Evolutionary conservation across 1,140 invertebrate species (phyloP), one percentile per base, ranked within the genome.

Genomic region (Drosophila lowei): DNA sequence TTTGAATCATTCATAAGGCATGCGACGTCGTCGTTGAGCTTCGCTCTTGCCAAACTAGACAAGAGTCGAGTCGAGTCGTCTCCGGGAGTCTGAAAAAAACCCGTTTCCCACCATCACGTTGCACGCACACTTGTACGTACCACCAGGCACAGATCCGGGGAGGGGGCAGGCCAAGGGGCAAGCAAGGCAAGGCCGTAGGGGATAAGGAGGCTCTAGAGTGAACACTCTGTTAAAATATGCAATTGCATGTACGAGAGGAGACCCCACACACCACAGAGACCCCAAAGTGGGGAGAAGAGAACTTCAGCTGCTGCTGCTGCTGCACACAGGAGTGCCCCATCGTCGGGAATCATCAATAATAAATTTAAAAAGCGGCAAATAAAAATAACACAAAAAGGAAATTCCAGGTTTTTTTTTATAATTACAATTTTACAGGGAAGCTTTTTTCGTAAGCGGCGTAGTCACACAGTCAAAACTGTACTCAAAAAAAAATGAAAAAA

Each of bases 1-100:
- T 88, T 88, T 88, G 83, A 88, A 88, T 88, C 83, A 88, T 88
- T 88, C 83, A 88, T 88, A 88, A 88, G 78, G 78, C 83, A 88
- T 83, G 83, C 83, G 79, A 83, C 81, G 81, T 75, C 62, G 68
- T 57, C 71, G 57, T 57, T 57, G 65, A 68, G 73, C 65, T 38
- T 38, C 34, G 13, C 34, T 38, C 34, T 38, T 38, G 59, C 62
- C 77, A 77, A 85, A 80, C 57, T 85, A 85, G 81, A 80, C 83
- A 67, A 48, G 65, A 59, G 58, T 64, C 56, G 52, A 65, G 52
- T 64, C 56, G 56, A 65, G 52, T 34, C 21, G 43, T 23, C 41
- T 42, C 42, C 48, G 52, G 50, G 21, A 55, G 30, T 8, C 38
- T 34, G 34, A 47, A 52, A 58, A 60, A 72, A 86, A 86, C 83